Conservation (phyloP, 30 jellyfish, hydroid and myxozoan genomes). For the Nemopilema nomurai region DNA sequence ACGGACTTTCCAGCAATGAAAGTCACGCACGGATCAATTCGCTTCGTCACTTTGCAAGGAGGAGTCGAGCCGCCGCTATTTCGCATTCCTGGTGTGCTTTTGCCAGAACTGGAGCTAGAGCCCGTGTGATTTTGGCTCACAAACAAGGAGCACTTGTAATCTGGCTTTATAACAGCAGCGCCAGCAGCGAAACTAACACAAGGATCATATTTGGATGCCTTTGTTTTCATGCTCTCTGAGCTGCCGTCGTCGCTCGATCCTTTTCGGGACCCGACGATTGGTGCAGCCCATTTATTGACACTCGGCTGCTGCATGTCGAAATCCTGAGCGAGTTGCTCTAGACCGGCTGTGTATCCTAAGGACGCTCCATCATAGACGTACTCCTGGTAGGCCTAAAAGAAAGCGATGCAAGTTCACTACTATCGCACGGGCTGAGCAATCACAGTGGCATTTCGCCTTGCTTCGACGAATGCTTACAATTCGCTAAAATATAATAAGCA, state of each 20-base stretch:
- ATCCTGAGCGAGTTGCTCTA: slow-evolving; percentile 65
- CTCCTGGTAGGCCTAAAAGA: slow-evolving; percentile 85
- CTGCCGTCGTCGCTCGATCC: slow-evolving; percentile 45
- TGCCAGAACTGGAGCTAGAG: slow-evolving; percentile 81
- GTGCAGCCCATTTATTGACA: slow-evolving; percentile 97
- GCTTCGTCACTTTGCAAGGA: slow-evolving; percentile 41
- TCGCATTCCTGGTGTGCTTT: slow-evolving; percentile 75
- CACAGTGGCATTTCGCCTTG: too few relatives aligned
- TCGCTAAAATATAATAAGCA: too few relatives aligned
- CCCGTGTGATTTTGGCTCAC: slow-evolving; percentile 47
- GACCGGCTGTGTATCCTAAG: slow-evolving; percentile 63
- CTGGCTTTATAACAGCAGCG: slow-evolving; percentile 71
- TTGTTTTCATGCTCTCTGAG: slow-evolving; percentile 16
- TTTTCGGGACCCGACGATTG: slow-evolving; percentile 68
- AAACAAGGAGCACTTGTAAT: slow-evolving; percentile 47
- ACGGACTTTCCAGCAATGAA: slow-evolving; percentile 74
- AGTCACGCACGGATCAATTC: slow-evolving; percentile 62
- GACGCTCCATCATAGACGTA: slow-evolving; percentile 85
- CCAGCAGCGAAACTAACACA: slow-evolving; percentile 96
- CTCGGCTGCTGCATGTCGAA: slow-evolving; percentile 95
- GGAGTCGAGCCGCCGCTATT: slow-evolving; percentile 57
- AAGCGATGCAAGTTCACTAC: too few relatives aligned
- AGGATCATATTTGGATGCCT: slow-evolving; percentile 80
- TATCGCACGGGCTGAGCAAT: too few relatives aligned
- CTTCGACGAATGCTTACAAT: too few relatives aligned